These are phyloP conservation scores for Cryptus armator DNA, from an alignment of 2,888 invertebrate species.

Conservation along the genomic window DNA sequence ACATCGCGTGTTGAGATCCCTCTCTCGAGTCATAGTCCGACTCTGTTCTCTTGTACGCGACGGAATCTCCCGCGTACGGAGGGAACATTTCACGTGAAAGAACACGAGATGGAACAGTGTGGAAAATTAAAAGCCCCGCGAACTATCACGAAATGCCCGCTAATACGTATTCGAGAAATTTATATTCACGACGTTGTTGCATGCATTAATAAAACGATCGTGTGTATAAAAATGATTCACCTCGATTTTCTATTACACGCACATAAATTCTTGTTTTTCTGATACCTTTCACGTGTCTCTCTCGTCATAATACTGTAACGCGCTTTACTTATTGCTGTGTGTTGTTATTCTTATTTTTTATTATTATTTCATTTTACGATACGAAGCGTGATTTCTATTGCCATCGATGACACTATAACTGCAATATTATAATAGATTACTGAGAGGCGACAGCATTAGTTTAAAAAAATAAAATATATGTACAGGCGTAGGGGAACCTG, in stretches of 20 bases:
- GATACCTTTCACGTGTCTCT: neutral
- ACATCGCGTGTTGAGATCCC: slow-evolving; percentile 61
- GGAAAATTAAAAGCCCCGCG: slow-evolving; percentile 30
- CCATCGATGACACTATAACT: neutral
- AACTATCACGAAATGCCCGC: slow-evolving; percentile 44
- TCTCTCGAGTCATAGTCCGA: slow-evolving; percentile 44
- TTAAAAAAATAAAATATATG: neutral
- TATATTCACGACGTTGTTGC: slow-evolving; percentile 41
- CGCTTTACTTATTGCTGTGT: neutral
- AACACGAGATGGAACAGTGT: slow-evolving; percentile 16
- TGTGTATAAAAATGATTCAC: slow-evolving; percentile 7
- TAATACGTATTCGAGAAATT: slow-evolving; percentile 30
- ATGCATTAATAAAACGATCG: slow-evolving; percentile 30
- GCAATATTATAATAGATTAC: neutral
- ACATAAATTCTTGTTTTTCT: slow-evolving; percentile 30
- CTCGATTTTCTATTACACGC: slow-evolving; percentile 28
- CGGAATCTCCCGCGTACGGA: slow-evolving; percentile 29
- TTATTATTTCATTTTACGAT: no score
- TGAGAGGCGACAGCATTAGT: neutral
- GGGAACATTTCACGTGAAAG: slow-evolving; percentile 17
- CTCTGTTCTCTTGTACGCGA: slow-evolving; percentile 18
- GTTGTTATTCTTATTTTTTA: neutral
- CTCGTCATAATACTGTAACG: neutral
- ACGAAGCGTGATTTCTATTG: slow-evolving; percentile 30
- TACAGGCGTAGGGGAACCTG: slow-evolving; percentile 33